Base-by-base conservation (phyloP, 2,888 invertebrate genomes). In the Spilosoma lubricipeda region DNA sequence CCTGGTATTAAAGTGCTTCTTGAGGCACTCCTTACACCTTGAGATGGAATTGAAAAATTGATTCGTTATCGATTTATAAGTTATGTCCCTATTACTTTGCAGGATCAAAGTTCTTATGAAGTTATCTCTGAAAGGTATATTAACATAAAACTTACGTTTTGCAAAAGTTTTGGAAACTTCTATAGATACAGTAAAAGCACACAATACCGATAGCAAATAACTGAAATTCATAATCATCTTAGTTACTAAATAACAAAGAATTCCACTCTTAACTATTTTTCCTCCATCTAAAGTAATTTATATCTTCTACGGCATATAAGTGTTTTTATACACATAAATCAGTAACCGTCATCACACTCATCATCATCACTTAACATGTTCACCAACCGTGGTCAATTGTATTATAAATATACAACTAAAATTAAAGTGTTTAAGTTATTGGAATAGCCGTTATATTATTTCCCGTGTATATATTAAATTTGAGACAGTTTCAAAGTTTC, bases 41-140 rank as follows among this genome's bases (percentile, higher is more conserved):
- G 90, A 93, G 93, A 91, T 81, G 86, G 87, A 91, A 94, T 94
- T 91, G 89, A 92, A 92, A 94, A 94, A 94, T 93, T 93, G 89
- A 93, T 90, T 92, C 87, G 85, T 89, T 91, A 93, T 93, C 90
- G 90, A 89, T 89, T 85, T 65, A 36, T 36, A 71, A 71, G 48
- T 70, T 45, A 42, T 70, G 63, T 30, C 42, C 9, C 27, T 39
- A 59, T 39, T 59, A 56, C 56, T 36, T 69, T 69, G 15, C 15
- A n/a, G 56, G 9, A 56, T 33, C 20, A 36, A 63, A 30, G 36
- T 56, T 56, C 8, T 39, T 33, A 56, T 39, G 3, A 18, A 48
- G 18, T 67, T 18, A 30, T 63, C 30, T 18, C 27, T 2, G 18
- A 18, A 63, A 63, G 23, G 7, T 5, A 13, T 63, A 30, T 59